Percentiles rank a stretch among this genome's conserved stretches.
phyloP scores from a whole-genome alignment of 2,113 vertebrate species.

The Neofelis nebulosa region DNA sequence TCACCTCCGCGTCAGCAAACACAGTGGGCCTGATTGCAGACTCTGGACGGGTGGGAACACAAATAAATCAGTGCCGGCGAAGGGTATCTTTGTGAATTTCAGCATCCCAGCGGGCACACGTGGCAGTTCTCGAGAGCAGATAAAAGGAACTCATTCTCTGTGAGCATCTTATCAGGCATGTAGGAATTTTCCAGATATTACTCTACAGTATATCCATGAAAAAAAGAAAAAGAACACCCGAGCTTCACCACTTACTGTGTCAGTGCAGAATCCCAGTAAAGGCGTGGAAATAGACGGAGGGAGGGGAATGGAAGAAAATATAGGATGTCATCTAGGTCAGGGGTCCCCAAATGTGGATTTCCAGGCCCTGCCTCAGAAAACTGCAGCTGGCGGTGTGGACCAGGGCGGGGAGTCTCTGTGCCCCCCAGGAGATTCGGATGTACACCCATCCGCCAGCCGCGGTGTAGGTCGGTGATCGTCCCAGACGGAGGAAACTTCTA shows the following conservation, averaged over 20 bases:
- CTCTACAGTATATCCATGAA: conserved; percentile 71
- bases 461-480: rapidly evolving
- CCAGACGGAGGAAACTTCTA: rapidly evolving
- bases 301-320: rapidly evolving
- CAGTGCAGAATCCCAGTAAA: not conserved
- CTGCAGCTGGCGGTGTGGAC: no score
- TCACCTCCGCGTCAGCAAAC: rapidly evolving
- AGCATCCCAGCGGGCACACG: conserved; percentile 34
- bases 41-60: not conserved
- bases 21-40: rapidly evolving
- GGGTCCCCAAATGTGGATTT: not conserved
- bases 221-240: not conserved
- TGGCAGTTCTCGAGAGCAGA: conserved; percentile 67
- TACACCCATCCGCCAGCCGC: rapidly evolving
- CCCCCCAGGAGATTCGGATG: rapidly evolving
- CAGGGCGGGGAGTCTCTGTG: rapidly evolving
- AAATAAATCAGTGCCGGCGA: not conserved
- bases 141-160: conserved; percentile 67
- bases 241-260: conserved; percentile 62
- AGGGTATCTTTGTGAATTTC: not conserved
- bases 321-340: not conserved
- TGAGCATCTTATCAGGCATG: conserved; percentile 73
- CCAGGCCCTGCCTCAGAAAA: not conserved
- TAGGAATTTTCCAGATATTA: conserved; percentile 70
- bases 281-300: rapidly evolving